These are phyloP conservation scores for Busseola fusca DNA, from an alignment of 2,888 invertebrate genomes.

Conservation along the genomic window DNA sequence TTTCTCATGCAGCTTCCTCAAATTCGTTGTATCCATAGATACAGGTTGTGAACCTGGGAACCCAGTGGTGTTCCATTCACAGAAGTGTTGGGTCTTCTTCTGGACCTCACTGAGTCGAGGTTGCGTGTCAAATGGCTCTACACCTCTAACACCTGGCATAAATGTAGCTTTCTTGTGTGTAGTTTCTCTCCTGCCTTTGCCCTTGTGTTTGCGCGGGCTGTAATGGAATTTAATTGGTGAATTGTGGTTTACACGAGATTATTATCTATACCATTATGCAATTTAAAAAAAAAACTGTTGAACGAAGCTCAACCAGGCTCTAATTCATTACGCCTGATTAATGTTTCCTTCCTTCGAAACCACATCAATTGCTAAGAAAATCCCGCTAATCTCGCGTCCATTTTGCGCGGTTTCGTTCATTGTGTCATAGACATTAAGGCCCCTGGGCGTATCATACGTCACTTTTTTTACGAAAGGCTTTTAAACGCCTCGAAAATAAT, in stretches of 20 bases:
- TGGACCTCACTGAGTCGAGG: constrained; percentile 91
- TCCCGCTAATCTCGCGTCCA: too few species aligned
- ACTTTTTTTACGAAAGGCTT: too few species aligned
- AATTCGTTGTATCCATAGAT: constrained; percentile 96
- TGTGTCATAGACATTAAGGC: too few species aligned
- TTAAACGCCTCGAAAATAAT: too few species aligned
- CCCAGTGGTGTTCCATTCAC: constrained; percentile 93
- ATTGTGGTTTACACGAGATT: background rate
- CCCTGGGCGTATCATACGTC: background rate
- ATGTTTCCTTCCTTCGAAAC: too few species aligned
- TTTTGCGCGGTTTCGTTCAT: too few species aligned
- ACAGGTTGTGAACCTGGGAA: constrained; percentile 99
- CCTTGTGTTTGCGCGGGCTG: constrained; percentile 67
- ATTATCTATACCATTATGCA: background rate
- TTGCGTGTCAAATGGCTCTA: constrained; percentile 91
- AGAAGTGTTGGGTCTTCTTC: constrained; percentile 92
- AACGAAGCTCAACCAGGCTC: background rate
- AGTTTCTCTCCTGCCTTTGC: constrained; percentile 87
- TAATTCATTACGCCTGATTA: too few species aligned
- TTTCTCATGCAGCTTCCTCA: constrained; percentile 92
- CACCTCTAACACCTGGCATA: constrained; percentile 96
- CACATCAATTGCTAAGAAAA: too few species aligned
- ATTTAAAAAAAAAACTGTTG: too few species aligned
- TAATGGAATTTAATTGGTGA: constrained; percentile 8
- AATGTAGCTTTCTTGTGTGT: constrained; percentile 92